Evolutionary conservation across 2,797 vertebrate species (phyloP), one percentile per base, ranked within the genome.

Genomic region (Danionella dracula): DNA sequence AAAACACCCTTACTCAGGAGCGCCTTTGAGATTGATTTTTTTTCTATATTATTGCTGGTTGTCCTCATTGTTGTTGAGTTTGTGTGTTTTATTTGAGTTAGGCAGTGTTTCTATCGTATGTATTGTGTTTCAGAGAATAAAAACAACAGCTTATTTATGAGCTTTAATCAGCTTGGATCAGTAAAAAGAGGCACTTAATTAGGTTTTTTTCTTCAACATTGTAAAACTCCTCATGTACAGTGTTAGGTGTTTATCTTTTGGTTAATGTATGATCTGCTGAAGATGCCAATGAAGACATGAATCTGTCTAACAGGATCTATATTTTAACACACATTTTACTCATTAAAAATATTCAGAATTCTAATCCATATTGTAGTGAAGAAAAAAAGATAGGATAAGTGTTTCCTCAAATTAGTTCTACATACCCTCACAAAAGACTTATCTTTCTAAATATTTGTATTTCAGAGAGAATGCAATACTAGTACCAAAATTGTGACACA

Each of bases 131-230:
- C 55, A 66, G 15, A 66, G 46, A 73, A 68, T 58, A 49, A 49
- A 67, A 53, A 65, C 35, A 59, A 66, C 54, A 68, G 54, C 66
- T 50, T 55, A 20, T 44, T 60, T 31, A 48, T 54, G 35, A 57
- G 65, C 48, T 68, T 66, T 41, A 37, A 56, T 61, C 60, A 56
- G 71, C 72, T 71, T 66, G 72, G 61, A 72, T 54, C 69, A 72
- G 84, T 88, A 87, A 83, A 86, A 86, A 87, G 88, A 90, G 88
- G 88, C 90, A 91, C 88, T 91, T 91, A 83, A 86, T 85, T 88
- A 85, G 83, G 74, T 81, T 68, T 66, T 68, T 84, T 74, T 82
- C 80, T 77, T 79, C 60, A 68, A 54, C 44, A 59, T 62, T 35
- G 54, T 67, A 55, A 67, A 72, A 66, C 32, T 59, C 32, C 13